Conservation (phyloP, 2,888 invertebrate genomes). For the Drosophila histrio region DNA sequence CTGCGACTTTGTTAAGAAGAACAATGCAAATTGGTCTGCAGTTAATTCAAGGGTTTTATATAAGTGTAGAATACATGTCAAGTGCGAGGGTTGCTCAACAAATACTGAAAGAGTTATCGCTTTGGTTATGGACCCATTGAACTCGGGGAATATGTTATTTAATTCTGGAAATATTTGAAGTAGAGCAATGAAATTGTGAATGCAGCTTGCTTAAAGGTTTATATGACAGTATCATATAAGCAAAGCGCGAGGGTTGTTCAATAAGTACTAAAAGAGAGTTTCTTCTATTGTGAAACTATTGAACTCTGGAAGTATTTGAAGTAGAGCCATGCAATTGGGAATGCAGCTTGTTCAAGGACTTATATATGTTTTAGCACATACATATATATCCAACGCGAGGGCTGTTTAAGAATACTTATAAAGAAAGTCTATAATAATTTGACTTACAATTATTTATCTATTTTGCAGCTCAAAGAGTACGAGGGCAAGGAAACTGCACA, state of each 20-base stretch:
- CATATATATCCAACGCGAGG: background rate
- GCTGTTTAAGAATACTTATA: background rate
- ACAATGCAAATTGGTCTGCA: no score
- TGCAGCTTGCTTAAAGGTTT: background rate
- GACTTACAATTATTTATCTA: background rate
- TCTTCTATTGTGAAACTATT: background rate
- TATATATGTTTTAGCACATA: background rate
- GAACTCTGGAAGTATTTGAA: background rate
- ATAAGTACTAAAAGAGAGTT: background rate
- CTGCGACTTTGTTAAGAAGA: no score
- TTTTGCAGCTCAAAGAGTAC: constrained; percentile 93
- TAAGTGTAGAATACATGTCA: no score
- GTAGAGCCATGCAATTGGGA: background rate
- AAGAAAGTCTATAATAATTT: background rate
- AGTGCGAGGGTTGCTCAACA: background rate
- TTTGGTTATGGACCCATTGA: background rate
- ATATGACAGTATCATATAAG: background rate
- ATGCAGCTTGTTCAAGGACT: background rate
- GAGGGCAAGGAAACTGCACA: constrained; percentile 99
- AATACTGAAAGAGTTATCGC: background rate
- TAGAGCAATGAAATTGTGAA: background rate
- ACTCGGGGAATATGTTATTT: background rate
- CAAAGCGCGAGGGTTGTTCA: background rate
- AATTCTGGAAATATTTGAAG: no score
- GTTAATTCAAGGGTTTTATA: no score